phyloP scores from a whole-genome alignment of 2,888 invertebrate genomes.

The Ecliptopera silaceata region DNA sequence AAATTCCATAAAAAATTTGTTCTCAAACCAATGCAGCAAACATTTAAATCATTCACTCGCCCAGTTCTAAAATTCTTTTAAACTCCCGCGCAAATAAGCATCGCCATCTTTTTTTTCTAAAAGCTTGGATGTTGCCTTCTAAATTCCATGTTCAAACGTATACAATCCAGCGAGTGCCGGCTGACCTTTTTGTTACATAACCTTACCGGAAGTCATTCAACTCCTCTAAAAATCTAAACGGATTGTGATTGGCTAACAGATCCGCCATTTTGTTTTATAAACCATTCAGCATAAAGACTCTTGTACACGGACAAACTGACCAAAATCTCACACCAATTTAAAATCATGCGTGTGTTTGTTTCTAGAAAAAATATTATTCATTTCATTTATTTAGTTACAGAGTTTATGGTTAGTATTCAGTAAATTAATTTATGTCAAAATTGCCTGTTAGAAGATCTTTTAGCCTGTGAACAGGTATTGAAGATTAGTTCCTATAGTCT shows the following conservation, averaged over 20 bases:
- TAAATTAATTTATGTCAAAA: background rate
- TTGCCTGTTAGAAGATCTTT: background rate
- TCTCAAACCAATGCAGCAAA: constrained; percentile 3
- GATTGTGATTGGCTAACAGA: constrained; percentile 13
- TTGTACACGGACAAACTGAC: background rate
- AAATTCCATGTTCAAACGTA: constrained; percentile 13
- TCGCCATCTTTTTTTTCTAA: constrained; percentile 1
- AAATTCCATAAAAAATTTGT: constrained; percentile 16
- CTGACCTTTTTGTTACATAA: background rate
- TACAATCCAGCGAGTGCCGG: constrained; percentile 4
- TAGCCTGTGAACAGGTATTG: background rate
- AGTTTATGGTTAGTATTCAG: no score
- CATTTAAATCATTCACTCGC: constrained; percentile 6
- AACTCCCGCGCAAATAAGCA: background rate
- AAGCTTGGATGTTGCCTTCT: background rate
- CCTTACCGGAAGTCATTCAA: background rate
- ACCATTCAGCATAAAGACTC: background rate
- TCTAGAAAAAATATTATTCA: no score
- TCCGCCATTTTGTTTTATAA: constrained; percentile 12
- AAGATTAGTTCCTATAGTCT: constrained; percentile 17
- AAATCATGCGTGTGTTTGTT: no score
- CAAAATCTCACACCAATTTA: no score
- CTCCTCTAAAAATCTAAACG: background rate
- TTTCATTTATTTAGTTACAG: no score
- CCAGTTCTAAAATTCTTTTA: background rate